Evolutionary conservation across 2,797 vertebrate species (phyloP).

Genomic region (Microctenopoma steveboyesi): DNA sequence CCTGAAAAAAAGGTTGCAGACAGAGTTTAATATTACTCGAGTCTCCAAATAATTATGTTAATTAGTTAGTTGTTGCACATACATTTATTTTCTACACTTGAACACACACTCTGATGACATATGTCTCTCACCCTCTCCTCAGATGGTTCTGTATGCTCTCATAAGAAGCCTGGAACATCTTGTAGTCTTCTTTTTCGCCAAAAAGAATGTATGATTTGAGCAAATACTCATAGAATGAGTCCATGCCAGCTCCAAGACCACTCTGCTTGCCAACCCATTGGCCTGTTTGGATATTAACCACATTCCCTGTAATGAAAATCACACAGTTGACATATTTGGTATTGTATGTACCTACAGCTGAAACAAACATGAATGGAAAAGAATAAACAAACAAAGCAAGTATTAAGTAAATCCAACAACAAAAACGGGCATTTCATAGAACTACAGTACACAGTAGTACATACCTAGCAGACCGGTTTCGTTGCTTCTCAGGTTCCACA

Average conservation of each 20-base stretch:
- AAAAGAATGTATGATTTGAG: slow-evolving; percentile 98
- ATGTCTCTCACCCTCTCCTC: slow-evolving; percentile 90
- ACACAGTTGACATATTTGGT: neutral
- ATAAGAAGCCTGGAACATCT: slow-evolving; percentile 94
- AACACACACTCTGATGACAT: neutral
- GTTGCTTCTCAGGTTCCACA: slow-evolving; percentile 95
- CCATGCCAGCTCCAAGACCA: slow-evolving; percentile 94
- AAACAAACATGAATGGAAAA: neutral
- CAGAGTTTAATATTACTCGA: neutral
- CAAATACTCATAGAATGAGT: slow-evolving; percentile 98
- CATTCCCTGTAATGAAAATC: slow-evolving; percentile 86
- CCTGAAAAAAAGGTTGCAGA: slow-evolving; percentile 68
- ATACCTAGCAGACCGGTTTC: slow-evolving; percentile 93
- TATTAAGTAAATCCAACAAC: neutral
- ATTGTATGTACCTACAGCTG: neutral
- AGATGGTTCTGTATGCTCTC: slow-evolving; percentile 94
- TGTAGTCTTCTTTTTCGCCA: slow-evolving; percentile 94
- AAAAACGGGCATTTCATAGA: neutral
- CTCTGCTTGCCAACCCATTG: slow-evolving; percentile 98
- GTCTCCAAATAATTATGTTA: neutral
- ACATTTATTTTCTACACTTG: neutral
- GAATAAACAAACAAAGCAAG: neutral
- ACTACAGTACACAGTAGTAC: neutral
- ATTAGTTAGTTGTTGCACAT: neutral
- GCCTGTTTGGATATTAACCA: slow-evolving; percentile 98